These are phyloP conservation scores for Meta bourneti DNA, from an alignment of 2,888 invertebrate genomes.

Conservation along the genomic window DNA sequence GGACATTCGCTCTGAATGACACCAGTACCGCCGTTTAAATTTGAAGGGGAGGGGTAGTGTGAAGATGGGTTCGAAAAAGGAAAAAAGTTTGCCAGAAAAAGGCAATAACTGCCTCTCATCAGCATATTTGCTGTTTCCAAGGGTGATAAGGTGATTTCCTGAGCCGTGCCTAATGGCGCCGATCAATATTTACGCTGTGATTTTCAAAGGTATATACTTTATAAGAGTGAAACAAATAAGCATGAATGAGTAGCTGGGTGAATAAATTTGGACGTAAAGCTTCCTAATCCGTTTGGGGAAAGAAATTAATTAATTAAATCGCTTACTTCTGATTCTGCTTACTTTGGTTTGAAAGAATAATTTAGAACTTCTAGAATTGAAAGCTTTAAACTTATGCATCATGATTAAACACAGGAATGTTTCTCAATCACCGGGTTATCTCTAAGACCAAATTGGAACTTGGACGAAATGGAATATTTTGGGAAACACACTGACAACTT, in stretches of 20 bases:
- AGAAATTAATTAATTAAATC: background rate
- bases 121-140: constrained; percentile 55
- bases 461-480: too few relatives aligned
- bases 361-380: background rate
- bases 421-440: too few relatives aligned
- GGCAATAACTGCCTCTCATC: constrained; percentile 43
- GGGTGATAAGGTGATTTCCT: constrained; percentile 41
- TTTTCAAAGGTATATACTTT: background rate
- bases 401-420: too few relatives aligned
- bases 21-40: constrained; percentile 41
- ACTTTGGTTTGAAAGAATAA: background rate
- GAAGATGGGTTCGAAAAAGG: constrained; percentile 9
- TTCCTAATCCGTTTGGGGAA: background rate
- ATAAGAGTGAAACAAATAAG: background rate
- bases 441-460: too few relatives aligned
- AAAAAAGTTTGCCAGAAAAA: constrained; percentile 12
- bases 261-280: background rate
- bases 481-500: too few relatives aligned
- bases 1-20: constrained; percentile 27
- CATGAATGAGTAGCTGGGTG: background rate
- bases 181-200: constrained; percentile 60
- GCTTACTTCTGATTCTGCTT: background rate
- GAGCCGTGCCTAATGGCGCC: constrained; percentile 44
- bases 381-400: too few relatives aligned
- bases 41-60: constrained; percentile 7